Percentiles rank a stretch among this genome's conserved stretches.
Conservation (phyloP, 1,140 invertebrate species). For the Cotesia typhae region DNA sequence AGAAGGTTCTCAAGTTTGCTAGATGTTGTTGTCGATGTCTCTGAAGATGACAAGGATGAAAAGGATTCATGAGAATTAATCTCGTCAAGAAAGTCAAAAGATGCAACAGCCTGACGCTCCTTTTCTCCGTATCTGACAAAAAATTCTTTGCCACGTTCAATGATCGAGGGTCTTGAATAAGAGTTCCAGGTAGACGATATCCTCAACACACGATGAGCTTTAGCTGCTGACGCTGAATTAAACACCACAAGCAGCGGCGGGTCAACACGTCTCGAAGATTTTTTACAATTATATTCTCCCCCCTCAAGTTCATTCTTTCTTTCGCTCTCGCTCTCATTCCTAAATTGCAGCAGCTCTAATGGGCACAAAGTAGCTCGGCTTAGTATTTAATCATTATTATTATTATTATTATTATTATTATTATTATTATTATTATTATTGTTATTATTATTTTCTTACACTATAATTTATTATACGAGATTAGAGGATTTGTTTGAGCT, state of each 20-base stretch:
- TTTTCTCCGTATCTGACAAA: slow-evolving; percentile 81
- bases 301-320: neutral
- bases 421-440: neutral
- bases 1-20: slow-evolving; percentile 37
- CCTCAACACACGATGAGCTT: slow-evolving; percentile 69
- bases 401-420: neutral
- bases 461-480: slow-evolving; percentile 13
- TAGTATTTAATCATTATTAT: slow-evolving; percentile 19
- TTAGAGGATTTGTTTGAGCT: too few species aligned
- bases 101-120: slow-evolving; percentile 78
- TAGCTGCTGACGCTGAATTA: slow-evolving; percentile 67
- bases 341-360: slow-evolving; percentile 50
- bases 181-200: slow-evolving; percentile 62
- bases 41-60: neutral
- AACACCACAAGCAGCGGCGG: slow-evolving; percentile 58
- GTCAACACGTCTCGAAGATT: slow-evolving; percentile 56
- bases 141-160: slow-evolving; percentile 75
- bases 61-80: slow-evolving; percentile 66
- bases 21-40: slow-evolving; percentile 15
- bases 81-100: slow-evolving; percentile 81
- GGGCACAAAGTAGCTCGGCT: slow-evolving; percentile 29
- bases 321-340: slow-evolving; percentile 45
- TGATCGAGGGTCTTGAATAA: slow-evolving; percentile 71
- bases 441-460: slow-evolving; percentile 17
- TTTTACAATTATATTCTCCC: slow-evolving; percentile 14